Evolutionary conservation across 2,113 vertebrate genomes (phyloP).

Genomic region (Myotis davidii): DNA sequence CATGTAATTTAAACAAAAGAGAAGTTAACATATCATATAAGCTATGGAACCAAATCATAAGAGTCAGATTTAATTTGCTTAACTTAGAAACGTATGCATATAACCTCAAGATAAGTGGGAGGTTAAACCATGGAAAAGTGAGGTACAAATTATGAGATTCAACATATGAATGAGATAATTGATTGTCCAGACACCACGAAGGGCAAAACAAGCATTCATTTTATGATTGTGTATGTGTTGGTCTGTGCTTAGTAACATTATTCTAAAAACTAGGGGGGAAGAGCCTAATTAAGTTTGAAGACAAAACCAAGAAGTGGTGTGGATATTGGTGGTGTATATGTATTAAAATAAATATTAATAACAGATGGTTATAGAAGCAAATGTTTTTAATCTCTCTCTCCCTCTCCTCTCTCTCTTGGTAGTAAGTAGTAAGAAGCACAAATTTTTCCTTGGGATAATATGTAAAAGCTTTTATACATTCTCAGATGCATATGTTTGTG

Average conservation of each 20-base stretch:
- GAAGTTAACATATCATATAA: constrained; percentile 63
- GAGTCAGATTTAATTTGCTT: constrained; percentile 78
- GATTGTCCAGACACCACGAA: constrained; percentile 75
- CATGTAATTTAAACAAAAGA: constrained; percentile 64
- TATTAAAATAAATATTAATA: constrained; percentile 66
- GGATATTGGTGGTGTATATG: constrained; percentile 61
- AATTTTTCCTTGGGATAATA: constrained; percentile 37
- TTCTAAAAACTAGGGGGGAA: constrained; percentile 35
- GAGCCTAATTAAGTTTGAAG: constrained; percentile 76
- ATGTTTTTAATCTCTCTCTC: constrained; percentile 18
- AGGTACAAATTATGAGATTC: constrained; percentile 77
- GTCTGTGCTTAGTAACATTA: constrained; percentile 64
- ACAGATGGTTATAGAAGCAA: constrained; percentile 37
- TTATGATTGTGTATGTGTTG: constrained; percentile 63
- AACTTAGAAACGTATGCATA: constrained; percentile 77
- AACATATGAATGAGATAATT: constrained; percentile 66
- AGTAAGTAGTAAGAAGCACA: constrained; percentile 14
- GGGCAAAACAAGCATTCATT: constrained; percentile 65
- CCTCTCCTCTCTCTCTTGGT: background rate
- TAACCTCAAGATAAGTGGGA: constrained; percentile 72
- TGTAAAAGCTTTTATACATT: constrained; percentile 44
- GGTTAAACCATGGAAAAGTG: constrained; percentile 75
- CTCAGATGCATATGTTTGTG: constrained; percentile 55
- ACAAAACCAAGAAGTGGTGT: constrained; percentile 20
- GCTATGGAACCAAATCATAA: constrained; percentile 74